Percentiles rank a stretch among this genome's conserved stretches.
phyloP scores from a whole-genome alignment of 1,140 invertebrate species.

The Brachionus asplanchnoidis region DNA sequence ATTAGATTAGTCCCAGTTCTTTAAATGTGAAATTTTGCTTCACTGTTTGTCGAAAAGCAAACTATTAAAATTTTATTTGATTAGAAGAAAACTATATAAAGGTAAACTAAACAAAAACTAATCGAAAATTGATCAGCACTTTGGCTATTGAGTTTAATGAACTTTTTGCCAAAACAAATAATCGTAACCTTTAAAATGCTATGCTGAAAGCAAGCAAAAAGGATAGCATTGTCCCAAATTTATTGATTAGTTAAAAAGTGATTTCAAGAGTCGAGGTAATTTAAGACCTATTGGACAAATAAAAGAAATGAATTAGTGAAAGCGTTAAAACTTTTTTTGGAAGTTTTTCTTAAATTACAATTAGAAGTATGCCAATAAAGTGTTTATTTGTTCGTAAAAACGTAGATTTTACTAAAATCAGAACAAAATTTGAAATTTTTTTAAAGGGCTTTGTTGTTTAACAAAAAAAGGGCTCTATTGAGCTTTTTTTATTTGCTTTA shows the following conservation, averaged over 20 bases:
- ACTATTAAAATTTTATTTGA: constrained; percentile 18
- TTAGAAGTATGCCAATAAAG: neutral
- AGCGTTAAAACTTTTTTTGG: neutral
- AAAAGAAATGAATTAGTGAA: neutral
- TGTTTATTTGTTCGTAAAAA: constrained; percentile 18
- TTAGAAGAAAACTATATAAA: constrained; percentile 7
- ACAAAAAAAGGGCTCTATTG: neutral
- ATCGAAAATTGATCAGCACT: constrained; percentile 17
- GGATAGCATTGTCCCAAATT: neutral
- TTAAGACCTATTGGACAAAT: neutral
- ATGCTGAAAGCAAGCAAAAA: neutral
- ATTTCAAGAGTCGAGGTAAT: neutral
- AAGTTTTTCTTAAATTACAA: neutral
- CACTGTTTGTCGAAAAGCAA: neutral
- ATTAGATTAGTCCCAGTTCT: neutral
- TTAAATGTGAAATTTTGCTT: neutral
- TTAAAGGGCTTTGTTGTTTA: neutral
- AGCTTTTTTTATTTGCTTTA: neutral
- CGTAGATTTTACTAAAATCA: neutral
- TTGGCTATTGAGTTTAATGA: neutral
- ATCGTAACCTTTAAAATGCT: neutral
- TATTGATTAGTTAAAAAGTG: neutral
- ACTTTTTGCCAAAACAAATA: constrained; percentile 6
- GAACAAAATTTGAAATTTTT: neutral
- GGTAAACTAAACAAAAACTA: constrained; percentile 27